Base-by-base conservation (phyloP, 2,888 invertebrate genomes). In the Brassicogethes aeneus region DNA sequence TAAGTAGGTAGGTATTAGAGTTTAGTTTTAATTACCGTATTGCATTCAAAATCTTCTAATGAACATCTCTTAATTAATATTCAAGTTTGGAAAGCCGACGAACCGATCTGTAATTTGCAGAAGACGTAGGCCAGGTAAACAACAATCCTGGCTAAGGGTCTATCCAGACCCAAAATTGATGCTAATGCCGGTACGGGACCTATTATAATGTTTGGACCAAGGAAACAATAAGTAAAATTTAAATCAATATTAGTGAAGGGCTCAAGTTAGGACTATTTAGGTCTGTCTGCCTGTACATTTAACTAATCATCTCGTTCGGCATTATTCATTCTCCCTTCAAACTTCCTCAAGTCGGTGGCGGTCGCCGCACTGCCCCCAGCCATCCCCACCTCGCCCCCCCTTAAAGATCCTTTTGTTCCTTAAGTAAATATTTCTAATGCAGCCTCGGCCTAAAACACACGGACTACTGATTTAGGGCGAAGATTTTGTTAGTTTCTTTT, bases 191-290 rank as follows among this genome's bases (percentile, higher is more conserved):
- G 23, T 5, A 7, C 10, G 5, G 10, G 23, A 10, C 5, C 5
- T 23, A 40, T 35, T 43, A 45, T 46, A 44, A 52, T 51, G 52
- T 45, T 50, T 46, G 44, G 48, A 45, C 48, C 46, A 51, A 54
- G 55, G 56, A 61, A 58, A 61, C 60, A 58, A 60, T 58, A 58
- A 57, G 57, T 57, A 58, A 60, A 60, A 60, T 59, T 56, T 59
- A 55, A 62, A 62, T 60, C 61, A 62, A 62, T 62, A 62, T 61
- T 60, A 56, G 57, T 56, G 51, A 50, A 51, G 54, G 53, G 54
- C 23, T 53, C 54, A 57, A 50, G 50, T 45, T 50, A 44, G 50
- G 47, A 48, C 48, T 44, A 45, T 47, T 55, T 56, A 54, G 55
- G 56, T 53, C 54, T 23, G 23, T 10, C 23, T 23, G 23, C 23